These are phyloP conservation scores for Drosophila trapezifrons DNA, from an alignment of 1,140 invertebrate species.

Conservation along the genomic window DNA sequence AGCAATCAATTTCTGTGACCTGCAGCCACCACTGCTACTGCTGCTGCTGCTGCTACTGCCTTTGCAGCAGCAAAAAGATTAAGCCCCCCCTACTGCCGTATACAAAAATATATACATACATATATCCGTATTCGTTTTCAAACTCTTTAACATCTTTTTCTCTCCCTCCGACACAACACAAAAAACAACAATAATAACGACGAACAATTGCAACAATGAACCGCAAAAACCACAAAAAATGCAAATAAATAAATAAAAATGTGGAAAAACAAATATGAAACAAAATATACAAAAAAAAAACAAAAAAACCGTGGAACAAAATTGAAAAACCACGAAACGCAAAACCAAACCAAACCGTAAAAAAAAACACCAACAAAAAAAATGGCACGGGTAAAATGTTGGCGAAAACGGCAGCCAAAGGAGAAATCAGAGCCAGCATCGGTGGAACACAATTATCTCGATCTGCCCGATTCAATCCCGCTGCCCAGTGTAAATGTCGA, in stretches of 20 bases:
- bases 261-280: slow-evolving; percentile 48
- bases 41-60: slow-evolving; percentile 12
- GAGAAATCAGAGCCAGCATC: slow-evolving; percentile 82
- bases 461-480: slow-evolving; percentile 83
- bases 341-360: slow-evolving; percentile 44
- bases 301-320: slow-evolving; percentile 49
- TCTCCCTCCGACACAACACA: slow-evolving; percentile 34
- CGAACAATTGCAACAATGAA: slow-evolving; percentile 62
- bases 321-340: slow-evolving; percentile 62
- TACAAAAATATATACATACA: slow-evolving; percentile 61
- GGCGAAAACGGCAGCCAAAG: slow-evolving; percentile 63
- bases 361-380: slow-evolving; percentile 28
- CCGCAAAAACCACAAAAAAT: slow-evolving; percentile 71
- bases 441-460: slow-evolving; percentile 83
- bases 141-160: slow-evolving; percentile 66
- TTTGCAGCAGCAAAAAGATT: slow-evolving; percentile 57
- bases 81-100: slow-evolving; percentile 30
- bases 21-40: slow-evolving; percentile 23
- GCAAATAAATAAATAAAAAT: slow-evolving; percentile 79
- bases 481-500: slow-evolving; percentile 83
- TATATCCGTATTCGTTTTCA: slow-evolving; percentile 57
- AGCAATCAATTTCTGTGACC: slow-evolving; percentile 73
- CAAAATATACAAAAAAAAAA: slow-evolving; percentile 31
- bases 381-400: slow-evolving; percentile 24
- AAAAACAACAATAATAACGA: slow-evolving; percentile 57